Evolutionary conservation across 2,888 invertebrate genomes (phyloP), one percentile per base, ranked within the genome.

Genomic region (Agonopterix heracliana): DNA sequence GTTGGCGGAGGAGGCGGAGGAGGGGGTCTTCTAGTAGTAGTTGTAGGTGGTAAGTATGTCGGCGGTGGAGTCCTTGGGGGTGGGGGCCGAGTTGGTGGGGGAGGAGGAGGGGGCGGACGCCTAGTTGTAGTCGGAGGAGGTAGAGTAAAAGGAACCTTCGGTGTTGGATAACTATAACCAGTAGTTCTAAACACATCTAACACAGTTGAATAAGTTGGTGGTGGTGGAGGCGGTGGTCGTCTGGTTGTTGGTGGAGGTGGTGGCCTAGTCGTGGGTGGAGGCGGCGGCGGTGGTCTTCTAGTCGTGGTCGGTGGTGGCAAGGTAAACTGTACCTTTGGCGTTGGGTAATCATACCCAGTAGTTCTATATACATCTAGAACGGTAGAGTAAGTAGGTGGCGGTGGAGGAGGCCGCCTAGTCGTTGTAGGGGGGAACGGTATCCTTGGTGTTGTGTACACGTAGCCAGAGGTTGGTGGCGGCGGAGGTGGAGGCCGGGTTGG

Each of bases 141-240:
- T 34, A 45, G 36, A 53, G 65, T 65, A 41, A 65, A 63, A 9
- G 60, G 54, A 4, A 64, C 44, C 43, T 53, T 57, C 1, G 76
- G 71, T 2, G 63, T 64, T 3, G 74, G 68, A 45, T 78, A 74
- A 11, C 60, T 63, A 54, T 78, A 78, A 1, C 75, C 75, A 26
- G 76, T 75, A 1, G 72, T 74, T 57, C 61, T 62, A 10, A 56
- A 57, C 5, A 56, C 46, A 8, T 57, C 57, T 13, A 52, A 17
- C 13, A 55, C 55, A 1, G 59, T 60, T 13, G 59, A 55, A 46
- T 53, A 48, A 12, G 63, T 55, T 41, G 59, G 56, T 54, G 1
- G 59, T 59, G 34, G 58, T 26, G 52, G 50, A 0, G 56, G 49
- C 1, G 57, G 53, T 2, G 49, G 56, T 53, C 11, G 60, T 54